Percentiles rank a stretch among this genome's conserved stretches.
Conservation (phyloP, 2,113 vertebrate species). For the Vimba vimba region DNA sequence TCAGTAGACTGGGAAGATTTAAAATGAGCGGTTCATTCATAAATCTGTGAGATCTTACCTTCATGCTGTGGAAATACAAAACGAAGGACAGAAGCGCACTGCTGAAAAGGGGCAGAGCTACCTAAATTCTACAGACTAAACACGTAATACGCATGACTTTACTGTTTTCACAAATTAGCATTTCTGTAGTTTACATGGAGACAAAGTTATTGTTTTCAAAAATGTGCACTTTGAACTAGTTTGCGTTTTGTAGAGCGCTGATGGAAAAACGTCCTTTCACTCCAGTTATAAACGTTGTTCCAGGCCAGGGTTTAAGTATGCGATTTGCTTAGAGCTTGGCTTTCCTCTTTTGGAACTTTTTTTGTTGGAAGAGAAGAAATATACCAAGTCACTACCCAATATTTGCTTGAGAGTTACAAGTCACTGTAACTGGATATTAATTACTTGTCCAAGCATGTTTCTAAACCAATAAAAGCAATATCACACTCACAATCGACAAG, state of each 20-base stretch:
- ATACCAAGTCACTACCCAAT: background rate
- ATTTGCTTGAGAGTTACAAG: background rate
- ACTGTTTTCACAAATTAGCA: no score
- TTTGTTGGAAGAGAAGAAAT: background rate
- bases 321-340: background rate
- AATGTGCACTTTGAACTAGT: no score
- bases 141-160: no score
- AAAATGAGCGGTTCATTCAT: no score
- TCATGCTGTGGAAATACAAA: no score
- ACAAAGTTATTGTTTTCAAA: no score
- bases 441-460: background rate
- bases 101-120: no score
- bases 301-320: background rate
- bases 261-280: background rate
- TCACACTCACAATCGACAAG: background rate
- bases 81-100: no score
- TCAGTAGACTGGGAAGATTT: no score
- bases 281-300: background rate
- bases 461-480: background rate
- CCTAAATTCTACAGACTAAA: no score
- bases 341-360: background rate
- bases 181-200: no score
- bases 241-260: background rate
- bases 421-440: background rate
- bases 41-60: no score